A percentile compares a stretch with the other conserved stretches of the same genome.
Conservation (phyloP, 2,888 invertebrate genomes). For the Melinaea marsaeus region DNA sequence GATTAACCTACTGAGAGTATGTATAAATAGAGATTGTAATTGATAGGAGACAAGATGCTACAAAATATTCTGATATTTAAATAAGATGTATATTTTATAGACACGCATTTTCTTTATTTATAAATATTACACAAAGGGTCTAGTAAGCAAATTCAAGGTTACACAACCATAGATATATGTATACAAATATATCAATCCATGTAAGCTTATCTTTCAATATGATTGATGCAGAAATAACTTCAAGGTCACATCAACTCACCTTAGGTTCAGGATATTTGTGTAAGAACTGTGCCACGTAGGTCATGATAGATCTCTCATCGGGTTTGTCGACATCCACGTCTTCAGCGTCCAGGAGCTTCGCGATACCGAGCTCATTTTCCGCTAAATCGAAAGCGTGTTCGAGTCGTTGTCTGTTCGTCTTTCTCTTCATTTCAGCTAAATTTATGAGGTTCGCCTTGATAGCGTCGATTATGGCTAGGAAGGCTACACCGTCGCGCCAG, state of each 20-base stretch:
- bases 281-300: slow-evolving; percentile 98
- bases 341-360: slow-evolving; percentile 94
- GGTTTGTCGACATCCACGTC: slow-evolving; percentile 97
- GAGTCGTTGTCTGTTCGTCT: slow-evolving; percentile 88
- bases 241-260: slow-evolving; percentile 48
- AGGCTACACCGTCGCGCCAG: slow-evolving; percentile 97
- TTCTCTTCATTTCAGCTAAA: slow-evolving; percentile 85
- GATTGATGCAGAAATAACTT: background rate
- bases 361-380: slow-evolving; percentile 93
- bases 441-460: slow-evolving; percentile 95
- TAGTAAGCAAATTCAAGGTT: too few species aligned
- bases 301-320: slow-evolving; percentile 98
- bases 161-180: background rate
- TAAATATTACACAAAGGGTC: too few species aligned
- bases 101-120: too few species aligned
- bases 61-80: too few species aligned
- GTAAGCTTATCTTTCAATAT: background rate
- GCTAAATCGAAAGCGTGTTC: slow-evolving; percentile 97
- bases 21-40: too few species aligned
- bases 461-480: slow-evolving; percentile 95
- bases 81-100: too few species aligned
- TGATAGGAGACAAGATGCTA: too few species aligned
- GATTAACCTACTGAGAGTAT: too few species aligned
- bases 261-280: slow-evolving; percentile 95
- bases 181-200: background rate